Evolutionary conservation across 2,113 vertebrate genomes (phyloP), one percentile per base, ranked within the genome.

Genomic region (Oriolus oriolus): DNA sequence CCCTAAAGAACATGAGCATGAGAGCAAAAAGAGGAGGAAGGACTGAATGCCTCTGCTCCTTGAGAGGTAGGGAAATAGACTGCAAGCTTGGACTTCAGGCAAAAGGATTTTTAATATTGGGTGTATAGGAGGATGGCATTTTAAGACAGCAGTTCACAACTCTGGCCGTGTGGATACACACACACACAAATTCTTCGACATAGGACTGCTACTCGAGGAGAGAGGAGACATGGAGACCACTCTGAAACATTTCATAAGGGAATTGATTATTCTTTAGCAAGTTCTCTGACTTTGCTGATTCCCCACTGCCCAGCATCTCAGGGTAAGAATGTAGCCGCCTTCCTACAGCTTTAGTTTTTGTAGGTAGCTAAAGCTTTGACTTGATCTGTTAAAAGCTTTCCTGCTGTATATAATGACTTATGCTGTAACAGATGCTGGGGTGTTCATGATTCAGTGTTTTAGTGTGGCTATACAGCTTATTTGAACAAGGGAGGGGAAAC

Each of bases 1-100:
- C 61, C 99, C 99, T 13, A 99, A 99, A 95, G 99, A 99, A 87
- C 99, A 99, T 6, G 99, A 99, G 93, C 99, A 99, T 16, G 99
- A 99, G 95, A 97, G 98, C 94, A 99, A 99, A 97, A 99, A 99
- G 91, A 99, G 99, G 96, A 98, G 99, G 95, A 99, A 99, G 98
- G 99, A 99, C 93, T 99, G 97, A 99, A 91, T 12, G 52, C 18
- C 52, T 76, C 80, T 41, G 53, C 50, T 57, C 20, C 41, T 7
- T 22, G 27, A 76, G 74, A 64, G 47, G 26, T 45, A 65, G 68
- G 63, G 84, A 86, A 87, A 95, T 27, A 96, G 95, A 97, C 96
- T 97, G 7, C 66, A 84, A 52, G 24, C 80, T 52, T 90, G 90
- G 71, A 97, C 85, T 93, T 70, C 9, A 68, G 39, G 45, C 65